Evolutionary conservation across 2,797 vertebrate genomes (phyloP).

Genomic region (Sciurus carolinensis): DNA sequence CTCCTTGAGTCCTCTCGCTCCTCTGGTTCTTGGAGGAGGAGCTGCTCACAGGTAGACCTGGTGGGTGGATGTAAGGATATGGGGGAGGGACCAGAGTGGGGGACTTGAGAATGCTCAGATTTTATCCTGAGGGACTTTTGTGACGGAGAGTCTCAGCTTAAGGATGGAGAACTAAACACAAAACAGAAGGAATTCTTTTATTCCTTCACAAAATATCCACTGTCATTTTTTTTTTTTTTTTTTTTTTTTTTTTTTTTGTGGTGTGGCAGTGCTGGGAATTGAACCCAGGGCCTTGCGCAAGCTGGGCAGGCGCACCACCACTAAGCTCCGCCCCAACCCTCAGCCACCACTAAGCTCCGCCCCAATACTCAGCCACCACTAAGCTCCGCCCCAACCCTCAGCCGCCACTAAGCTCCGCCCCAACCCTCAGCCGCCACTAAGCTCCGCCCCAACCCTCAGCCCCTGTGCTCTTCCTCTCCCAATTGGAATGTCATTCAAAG

Average conservation of each 20-base stretch:
- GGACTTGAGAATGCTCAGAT: not conserved
- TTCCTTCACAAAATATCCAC: not conserved
- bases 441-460: no score
- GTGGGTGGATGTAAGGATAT: not conserved
- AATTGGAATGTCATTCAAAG: not conserved
- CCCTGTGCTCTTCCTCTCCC: not conserved
- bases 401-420: no score
- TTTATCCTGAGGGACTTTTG: not conserved
- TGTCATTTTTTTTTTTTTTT: not conserved
- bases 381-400: no score
- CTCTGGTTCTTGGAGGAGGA: not conserved
- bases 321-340: no score
- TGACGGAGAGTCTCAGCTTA: not conserved
- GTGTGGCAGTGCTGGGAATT: not conserved
- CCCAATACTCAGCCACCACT: no score
- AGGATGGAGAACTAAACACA: not conserved
- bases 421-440: no score
- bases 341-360: no score
- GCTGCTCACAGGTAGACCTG: not conserved
- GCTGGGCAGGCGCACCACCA: not conserved
- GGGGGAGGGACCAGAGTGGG: not conserved
- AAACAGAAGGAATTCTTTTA: not conserved
- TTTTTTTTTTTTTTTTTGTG: rapidly evolving
- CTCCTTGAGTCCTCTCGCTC: not conserved
- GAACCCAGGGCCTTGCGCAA: not conserved